A percentile compares a stretch with the other conserved stretches of the same genome.
phyloP scores from a whole-genome alignment of 2,797 vertebrate species.

The Leptatherina wallacei region DNA sequence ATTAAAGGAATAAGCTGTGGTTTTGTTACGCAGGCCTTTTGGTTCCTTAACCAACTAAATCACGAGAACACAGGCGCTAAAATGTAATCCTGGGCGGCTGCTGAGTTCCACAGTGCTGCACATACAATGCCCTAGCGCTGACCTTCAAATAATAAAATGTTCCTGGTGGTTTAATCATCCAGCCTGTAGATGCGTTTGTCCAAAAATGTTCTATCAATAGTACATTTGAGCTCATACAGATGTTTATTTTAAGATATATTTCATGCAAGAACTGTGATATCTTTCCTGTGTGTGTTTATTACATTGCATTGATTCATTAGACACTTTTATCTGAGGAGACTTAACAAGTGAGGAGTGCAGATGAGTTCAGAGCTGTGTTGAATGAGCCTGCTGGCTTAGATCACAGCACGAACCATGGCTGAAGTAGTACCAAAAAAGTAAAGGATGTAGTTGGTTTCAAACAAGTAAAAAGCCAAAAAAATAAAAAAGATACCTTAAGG shows the following conservation, averaged over 20 bases:
- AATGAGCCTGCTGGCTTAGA: background rate
- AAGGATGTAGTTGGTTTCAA: background rate
- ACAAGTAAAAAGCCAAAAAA: too few relatives aligned
- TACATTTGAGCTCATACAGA: conserved; percentile 28
- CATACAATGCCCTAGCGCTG: conserved; percentile 13
- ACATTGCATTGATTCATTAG: background rate
- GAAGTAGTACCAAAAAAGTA: background rate
- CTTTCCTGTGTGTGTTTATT: background rate
- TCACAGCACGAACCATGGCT: background rate
- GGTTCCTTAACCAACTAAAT: conserved; percentile 34
- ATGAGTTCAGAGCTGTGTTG: background rate
- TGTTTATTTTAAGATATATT: conserved; percentile 34
- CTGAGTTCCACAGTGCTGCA: conserved; percentile 21
- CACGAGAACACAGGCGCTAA: conserved; percentile 30
- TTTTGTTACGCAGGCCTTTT: conserved; percentile 29
- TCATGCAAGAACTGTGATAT: conserved; percentile 6
- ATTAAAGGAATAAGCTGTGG: conserved; percentile 35
- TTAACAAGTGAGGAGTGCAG: background rate
- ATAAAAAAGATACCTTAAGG: too few relatives aligned
- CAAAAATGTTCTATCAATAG: conserved; percentile 44
- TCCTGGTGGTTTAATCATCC: conserved; percentile 55
- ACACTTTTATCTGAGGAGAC: background rate
- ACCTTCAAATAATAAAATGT: conserved; percentile 58
- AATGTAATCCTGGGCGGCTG: conserved; percentile 47
- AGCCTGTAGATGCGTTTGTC: conserved; percentile 49